Evolutionary conservation across 2,888 invertebrate genomes (phyloP), one percentile per base, ranked within the genome.

Genomic region (Thecophora atra): DNA sequence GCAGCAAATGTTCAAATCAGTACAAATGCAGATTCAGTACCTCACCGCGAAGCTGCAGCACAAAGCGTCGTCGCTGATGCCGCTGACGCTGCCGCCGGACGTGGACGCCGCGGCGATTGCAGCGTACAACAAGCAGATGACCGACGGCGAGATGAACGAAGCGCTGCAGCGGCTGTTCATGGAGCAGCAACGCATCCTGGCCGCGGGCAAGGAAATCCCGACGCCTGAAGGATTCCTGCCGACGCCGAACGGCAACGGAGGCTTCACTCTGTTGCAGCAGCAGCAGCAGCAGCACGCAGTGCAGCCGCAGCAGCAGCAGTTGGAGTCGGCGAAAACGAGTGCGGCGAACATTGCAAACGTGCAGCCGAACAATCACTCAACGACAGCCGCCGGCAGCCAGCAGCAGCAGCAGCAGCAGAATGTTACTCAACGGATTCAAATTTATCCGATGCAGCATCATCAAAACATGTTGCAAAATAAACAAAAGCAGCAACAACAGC

Each of bases 161-260:
- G 82, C 89, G 13, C 80, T 91, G 64, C 88, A 90, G 73, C 88
- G 90, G 76, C 84, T 93, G 44, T 90, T 91, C 77, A 88, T 90
- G 71, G 91, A 92, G 76, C 92, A 93, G 80, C 90, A 92, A 75
- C 91, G 91, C 80, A 92, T 94, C 75, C 81, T 93, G 75, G 90
- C 91, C 0, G 90, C 91, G 15, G 93, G 93, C 11, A 93, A 93
- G 85, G 86, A 91, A 74, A 88, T 92, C 77, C 89, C 90, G 8
- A 90, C 90, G 8, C 85, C 85, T 1, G 85, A 85, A 51, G 82
- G 80, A 7, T 81, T 82, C 76, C 87, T 89, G 70, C 88, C 86
- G 5, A 84, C 86, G 26, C 85, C 84, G 8, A 81, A 81, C 72
- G 79, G 80, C 8, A 81, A 77, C 66, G 80, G 79, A 52, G 80